Evolutionary conservation across 2,797 vertebrate species (phyloP).

Genomic region (Argyrosomus regius): DNA sequence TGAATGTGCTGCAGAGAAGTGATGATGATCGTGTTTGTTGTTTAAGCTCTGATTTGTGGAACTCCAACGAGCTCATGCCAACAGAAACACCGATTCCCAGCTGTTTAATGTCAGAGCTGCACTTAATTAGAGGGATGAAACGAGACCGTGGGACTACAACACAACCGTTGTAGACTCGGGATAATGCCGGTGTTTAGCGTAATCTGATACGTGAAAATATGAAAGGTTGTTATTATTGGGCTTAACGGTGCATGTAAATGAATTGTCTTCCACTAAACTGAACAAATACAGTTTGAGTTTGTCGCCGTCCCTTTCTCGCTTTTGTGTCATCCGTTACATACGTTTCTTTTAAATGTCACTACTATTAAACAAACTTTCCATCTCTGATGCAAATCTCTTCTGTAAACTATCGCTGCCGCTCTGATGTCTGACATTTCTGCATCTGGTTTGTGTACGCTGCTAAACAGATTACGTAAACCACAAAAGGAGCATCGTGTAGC

Average conservation of each 20-base stretch:
- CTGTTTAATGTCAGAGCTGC: slow-evolving; percentile 10
- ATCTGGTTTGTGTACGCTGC: slow-evolving; percentile 32
- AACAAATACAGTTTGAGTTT: neutral
- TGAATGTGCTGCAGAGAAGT: neutral
- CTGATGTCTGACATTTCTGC: slow-evolving; percentile 18
- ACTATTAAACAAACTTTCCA: slow-evolving; percentile 7
- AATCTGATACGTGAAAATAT: neutral
- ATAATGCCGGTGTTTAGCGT: neutral
- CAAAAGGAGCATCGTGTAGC: neutral
- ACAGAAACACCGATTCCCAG: slow-evolving; percentile 1
- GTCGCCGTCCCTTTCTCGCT: neutral
- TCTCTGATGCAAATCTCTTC: slow-evolving; percentile 13
- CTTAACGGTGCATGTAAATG: slow-evolving; percentile 5
- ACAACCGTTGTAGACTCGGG: neutral
- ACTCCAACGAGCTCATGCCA: neutral
- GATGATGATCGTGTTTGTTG: neutral
- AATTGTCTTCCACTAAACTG: slow-evolving; percentile 1
- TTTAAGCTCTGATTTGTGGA: neutral
- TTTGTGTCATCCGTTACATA: neutral
- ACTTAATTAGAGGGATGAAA: slow-evolving; percentile 13
- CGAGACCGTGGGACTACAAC: neutral
- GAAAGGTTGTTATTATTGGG: slow-evolving; percentile 1
- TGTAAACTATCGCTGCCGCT: neutral
- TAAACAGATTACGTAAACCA: slow-evolving; percentile 25
- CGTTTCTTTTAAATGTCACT: slow-evolving; percentile 15